Conservation (phyloP, 2,797 vertebrate species). For the Intellagama lesueurii region DNA sequence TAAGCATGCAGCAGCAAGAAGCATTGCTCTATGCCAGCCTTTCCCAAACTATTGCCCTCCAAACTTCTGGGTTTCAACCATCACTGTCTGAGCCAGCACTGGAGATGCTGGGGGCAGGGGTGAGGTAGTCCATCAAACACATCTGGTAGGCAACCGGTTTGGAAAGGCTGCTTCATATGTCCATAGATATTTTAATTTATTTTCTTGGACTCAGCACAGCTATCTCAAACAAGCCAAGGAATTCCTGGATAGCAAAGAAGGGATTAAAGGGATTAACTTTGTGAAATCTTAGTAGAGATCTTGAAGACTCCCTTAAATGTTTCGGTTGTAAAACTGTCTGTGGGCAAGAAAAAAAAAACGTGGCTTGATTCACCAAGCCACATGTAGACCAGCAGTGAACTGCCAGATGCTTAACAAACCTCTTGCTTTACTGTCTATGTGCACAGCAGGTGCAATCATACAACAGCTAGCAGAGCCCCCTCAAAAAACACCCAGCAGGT, state of each 20-base stretch:
- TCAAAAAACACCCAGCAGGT: not conserved
- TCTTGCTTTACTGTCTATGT: not conserved
- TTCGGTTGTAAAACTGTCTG: not conserved
- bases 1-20: constrained; percentile 12
- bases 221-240: not conserved
- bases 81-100: not conserved
- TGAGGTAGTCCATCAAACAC: not conserved
- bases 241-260: not conserved
- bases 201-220: not conserved
- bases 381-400: not conserved
- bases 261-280: not conserved
- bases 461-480: too few relatives aligned
- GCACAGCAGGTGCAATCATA: too few relatives aligned
- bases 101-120: not conserved
- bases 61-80: not conserved
- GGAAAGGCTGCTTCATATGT: not conserved
- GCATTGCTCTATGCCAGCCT: not conserved
- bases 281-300: not conserved
- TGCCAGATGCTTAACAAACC: not conserved
- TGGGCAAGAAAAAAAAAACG: not conserved
- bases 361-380: not conserved
- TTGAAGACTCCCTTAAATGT: not conserved
- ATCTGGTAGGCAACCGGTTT: not conserved
- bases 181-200: constrained; percentile 15
- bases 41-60: not conserved